Conservation (phyloP, 2,113 vertebrate genomes). For the Cyanocitta stelleri region DNA sequence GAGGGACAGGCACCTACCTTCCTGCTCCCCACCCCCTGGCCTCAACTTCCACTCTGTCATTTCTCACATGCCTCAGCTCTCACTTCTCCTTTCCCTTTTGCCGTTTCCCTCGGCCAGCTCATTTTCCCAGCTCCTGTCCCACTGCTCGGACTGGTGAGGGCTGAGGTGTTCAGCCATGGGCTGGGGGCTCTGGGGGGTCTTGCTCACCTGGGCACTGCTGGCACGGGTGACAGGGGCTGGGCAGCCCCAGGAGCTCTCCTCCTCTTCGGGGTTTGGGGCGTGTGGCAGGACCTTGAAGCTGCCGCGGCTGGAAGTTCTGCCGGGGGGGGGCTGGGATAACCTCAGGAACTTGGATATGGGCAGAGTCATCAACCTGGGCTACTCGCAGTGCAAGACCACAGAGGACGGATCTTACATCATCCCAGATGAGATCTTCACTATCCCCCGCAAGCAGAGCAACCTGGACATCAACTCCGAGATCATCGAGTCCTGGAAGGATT, state of each 20-base stretch:
- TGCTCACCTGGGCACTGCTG: background rate
- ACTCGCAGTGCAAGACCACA: slow-evolving; percentile 81
- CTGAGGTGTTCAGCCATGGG: slow-evolving; percentile 7
- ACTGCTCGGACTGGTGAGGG: accelerated
- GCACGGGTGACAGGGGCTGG: background rate
- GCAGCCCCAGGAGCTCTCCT: background rate
- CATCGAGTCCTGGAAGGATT: slow-evolving; percentile 82
- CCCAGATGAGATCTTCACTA: slow-evolving; percentile 84
- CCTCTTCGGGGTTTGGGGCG: slow-evolving; percentile 39
- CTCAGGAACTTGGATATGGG: slow-evolving; percentile 88
- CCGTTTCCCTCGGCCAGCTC: background rate
- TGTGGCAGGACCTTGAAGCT: slow-evolving; percentile 70
- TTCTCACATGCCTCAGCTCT: background rate
- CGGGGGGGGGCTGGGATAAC: slow-evolving; percentile 92
- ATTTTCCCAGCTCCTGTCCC: background rate
- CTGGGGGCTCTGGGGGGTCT: background rate
- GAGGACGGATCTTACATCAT: slow-evolving; percentile 86
- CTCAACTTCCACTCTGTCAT: background rate
- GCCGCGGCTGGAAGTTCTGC: slow-evolving; percentile 82
- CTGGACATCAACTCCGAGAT: slow-evolving; percentile 87
- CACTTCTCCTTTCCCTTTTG: slow-evolving; percentile 17
- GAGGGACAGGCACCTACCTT: background rate
- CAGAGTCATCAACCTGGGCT: slow-evolving; percentile 82
- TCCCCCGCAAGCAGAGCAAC: slow-evolving; percentile 82
- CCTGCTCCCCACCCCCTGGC: background rate